Percentiles rank a stretch among this genome's conserved stretches.
Conservation (phyloP, 2,888 invertebrate species). For the Lamellibrachia satsuma region DNA sequence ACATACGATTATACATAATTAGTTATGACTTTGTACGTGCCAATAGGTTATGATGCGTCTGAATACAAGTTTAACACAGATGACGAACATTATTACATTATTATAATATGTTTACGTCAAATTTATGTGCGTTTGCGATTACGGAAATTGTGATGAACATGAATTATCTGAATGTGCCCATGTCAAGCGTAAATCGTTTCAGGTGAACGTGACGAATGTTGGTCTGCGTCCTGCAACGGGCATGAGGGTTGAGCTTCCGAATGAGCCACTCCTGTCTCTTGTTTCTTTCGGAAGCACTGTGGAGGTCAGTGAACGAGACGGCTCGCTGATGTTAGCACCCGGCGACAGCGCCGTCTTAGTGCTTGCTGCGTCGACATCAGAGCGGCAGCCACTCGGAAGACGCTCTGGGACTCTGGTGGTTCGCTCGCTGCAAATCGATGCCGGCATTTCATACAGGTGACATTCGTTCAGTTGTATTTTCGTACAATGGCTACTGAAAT, state of each 20-base stretch:
- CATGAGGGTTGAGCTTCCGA: conserved; percentile 39
- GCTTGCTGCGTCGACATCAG: conserved; percentile 37
- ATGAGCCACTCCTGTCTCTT: conserved; percentile 39
- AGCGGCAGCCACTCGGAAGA: conserved; percentile 34
- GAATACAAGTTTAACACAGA: no score
- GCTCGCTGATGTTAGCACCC: conserved; percentile 32
- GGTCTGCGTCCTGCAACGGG: conserved; percentile 43
- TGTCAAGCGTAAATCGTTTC: conserved; percentile 31
- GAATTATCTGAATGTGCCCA: neutral
- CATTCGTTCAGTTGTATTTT: neutral
- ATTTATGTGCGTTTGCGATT: no score
- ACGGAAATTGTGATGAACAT: no score
- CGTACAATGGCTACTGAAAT: neutral
- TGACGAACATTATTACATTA: no score
- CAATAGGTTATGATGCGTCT: no score
- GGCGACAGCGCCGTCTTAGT: conserved; percentile 35
- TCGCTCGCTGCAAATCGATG: neutral
- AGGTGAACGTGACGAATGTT: conserved; percentile 41
- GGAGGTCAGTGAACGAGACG: neutral
- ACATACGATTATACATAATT: neutral
- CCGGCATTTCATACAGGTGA: neutral
- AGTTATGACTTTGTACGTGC: no score
- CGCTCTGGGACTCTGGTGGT: neutral
- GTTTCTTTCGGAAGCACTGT: conserved; percentile 38
- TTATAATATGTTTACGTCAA: no score